Conservation (phyloP, 2,113 vertebrate species). For the Chaetops frenatus region DNA sequence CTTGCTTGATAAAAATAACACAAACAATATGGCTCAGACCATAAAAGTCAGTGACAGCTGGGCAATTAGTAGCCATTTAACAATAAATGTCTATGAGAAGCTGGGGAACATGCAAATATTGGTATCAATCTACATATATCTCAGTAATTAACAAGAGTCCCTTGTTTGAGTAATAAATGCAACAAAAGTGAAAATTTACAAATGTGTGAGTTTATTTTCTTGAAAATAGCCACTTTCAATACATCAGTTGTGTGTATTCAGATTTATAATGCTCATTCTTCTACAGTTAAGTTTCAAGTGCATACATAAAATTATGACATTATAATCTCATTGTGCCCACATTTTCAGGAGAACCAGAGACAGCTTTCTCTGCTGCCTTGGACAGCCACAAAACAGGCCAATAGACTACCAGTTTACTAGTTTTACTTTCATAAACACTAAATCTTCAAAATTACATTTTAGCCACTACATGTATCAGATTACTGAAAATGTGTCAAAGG, state of each 20-base stretch:
- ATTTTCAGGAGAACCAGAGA: background rate
- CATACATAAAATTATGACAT: background rate
- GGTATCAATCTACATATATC: background rate
- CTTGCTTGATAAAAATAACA: background rate
- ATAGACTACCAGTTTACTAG: background rate
- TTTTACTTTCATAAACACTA: background rate
- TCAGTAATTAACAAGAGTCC: background rate
- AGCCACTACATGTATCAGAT: background rate
- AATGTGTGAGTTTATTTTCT: background rate
- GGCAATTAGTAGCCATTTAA: background rate
- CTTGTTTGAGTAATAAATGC: background rate
- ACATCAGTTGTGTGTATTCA: background rate
- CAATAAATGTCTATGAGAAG: background rate
- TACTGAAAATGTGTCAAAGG: background rate
- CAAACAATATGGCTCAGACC: background rate
- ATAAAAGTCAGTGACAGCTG: slow-evolving; percentile 26
- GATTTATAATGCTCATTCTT: background rate
- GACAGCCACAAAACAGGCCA: background rate
- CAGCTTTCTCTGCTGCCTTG: background rate
- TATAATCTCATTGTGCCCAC: background rate
- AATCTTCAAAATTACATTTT: background rate
- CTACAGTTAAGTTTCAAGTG: background rate
- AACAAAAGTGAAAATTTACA: background rate
- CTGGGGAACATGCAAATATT: background rate
- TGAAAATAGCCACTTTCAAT: background rate